Conservation (phyloP, 1,140 invertebrate species). For the Scylla paramamosain region DNA sequence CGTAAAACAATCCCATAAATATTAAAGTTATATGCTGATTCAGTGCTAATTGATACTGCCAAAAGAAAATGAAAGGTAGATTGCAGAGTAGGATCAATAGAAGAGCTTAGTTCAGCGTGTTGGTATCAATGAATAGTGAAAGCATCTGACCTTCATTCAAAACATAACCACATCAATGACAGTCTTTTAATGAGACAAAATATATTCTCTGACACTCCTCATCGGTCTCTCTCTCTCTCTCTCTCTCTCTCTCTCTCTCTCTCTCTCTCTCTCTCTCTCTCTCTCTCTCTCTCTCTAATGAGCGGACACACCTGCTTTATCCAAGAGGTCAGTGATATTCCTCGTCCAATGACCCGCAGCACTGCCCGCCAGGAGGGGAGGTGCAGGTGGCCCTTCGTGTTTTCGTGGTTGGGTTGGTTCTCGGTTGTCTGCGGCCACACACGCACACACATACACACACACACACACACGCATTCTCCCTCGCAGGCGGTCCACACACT, state of each 20-base stretch:
- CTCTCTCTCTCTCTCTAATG: constrained; percentile 21
- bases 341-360: neutral
- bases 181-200: no score
- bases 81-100: no score
- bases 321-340: constrained; percentile 1
- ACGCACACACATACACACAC: neutral
- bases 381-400: neutral
- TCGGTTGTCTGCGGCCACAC: neutral
- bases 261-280: constrained; percentile 1
- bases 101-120: no score
- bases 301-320: neutral
- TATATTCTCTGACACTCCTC: no score
- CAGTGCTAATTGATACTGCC: no score
- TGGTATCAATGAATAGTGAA: no score
- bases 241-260: constrained; percentile 18
- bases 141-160: no score
- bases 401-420: neutral
- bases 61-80: no score
- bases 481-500: neutral
- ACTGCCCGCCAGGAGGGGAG: neutral
- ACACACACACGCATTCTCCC: neutral
- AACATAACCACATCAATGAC: no score
- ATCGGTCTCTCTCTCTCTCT: neutral
- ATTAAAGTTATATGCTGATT: no score
- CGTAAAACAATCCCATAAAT: no score